These are phyloP conservation scores for Heliconius ethilla DNA, from an alignment of 2,888 invertebrate species.

Conservation along the genomic window DNA sequence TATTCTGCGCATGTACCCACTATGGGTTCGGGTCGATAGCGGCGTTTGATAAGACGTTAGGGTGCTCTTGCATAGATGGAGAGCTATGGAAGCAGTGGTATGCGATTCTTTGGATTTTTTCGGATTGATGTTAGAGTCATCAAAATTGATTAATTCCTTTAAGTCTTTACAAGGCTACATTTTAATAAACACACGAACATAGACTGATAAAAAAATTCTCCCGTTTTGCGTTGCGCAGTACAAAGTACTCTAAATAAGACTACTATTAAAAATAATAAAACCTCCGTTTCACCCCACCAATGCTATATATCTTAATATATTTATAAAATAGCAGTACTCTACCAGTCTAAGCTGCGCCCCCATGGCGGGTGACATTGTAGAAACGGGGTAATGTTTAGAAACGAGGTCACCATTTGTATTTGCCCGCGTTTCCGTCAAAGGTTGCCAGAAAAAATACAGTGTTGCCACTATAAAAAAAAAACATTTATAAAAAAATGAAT, in stretches of 20 bases:
- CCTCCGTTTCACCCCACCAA: neutral
- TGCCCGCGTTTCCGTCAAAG: slow-evolving; percentile 66
- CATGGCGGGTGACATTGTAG: slow-evolving; percentile 69
- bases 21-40: slow-evolving; percentile 66
- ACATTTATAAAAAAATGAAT: neutral
- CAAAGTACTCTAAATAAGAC: neutral
- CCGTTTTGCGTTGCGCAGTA: too few species aligned
- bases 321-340: neutral
- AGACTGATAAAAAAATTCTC: neutral
- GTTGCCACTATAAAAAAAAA: slow-evolving; percentile 48
- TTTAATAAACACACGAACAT: neutral
- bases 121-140: neutral
- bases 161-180: neutral
- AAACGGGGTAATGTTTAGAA: slow-evolving; percentile 70
- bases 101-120: neutral
- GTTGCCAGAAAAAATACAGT: slow-evolving; percentile 48
- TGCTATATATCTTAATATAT: slow-evolving; percentile 13
- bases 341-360: slow-evolving; percentile 58
- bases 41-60: slow-evolving; percentile 64
- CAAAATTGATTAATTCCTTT: neutral
- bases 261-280: neutral
- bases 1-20: slow-evolving; percentile 67
- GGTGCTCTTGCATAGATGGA: slow-evolving; percentile 35
- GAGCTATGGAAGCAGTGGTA: slow-evolving; percentile 4
- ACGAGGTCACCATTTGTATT: slow-evolving; percentile 72